Base-by-base conservation (phyloP, 2,113 vertebrate genomes). In the Cryptotis parvus region DNA sequence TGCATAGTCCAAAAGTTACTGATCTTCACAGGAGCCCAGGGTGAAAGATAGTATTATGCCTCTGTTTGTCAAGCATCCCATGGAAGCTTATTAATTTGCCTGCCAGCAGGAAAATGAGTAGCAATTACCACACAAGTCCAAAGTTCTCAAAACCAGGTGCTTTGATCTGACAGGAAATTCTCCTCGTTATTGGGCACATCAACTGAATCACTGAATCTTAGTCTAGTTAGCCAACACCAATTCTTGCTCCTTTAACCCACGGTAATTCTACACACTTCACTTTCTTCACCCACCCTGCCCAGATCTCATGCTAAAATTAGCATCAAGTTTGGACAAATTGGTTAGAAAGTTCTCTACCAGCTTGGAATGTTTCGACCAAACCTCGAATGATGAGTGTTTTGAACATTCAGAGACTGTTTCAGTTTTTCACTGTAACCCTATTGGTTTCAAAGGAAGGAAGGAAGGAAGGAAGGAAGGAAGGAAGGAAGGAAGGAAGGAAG, bases 301-400 rank as follows among this genome's bases (percentile, higher is more conserved):
- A 91, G 58, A 33, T 78, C 74, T 79, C 75, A 26, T 41, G 75
- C 91, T 95, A 93, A 94, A 93, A 95, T 96, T 92, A 96, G 79
- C 78, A 35, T 69, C 78, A 39, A 84, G 66, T 39, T 35, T 93
- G 52, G 52, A 94, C 83, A 35, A 84, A 61, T 37, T 7, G 72
- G 41, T 87, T 68, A 84, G 80, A 84, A 93, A 94, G 69, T 73
- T 74, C 83, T 91, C 66, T 29, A 78, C 89, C 52, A 75, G 10
- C 37, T 80, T 63, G 2, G 63, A 92, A 70, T 81, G 79, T 73
- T 94, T 75, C 78, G 94, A 89, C 94, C 91, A 93, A 93, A 87
- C 93, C 55, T 78, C 45, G 37, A 84, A 90, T 92, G 68, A 91
- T 94, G 61, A 45, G 82, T 84, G 85, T 90, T 77, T 74, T 92